phyloP scores from a whole-genome alignment of 1,140 invertebrate species.

The Cataglyphis hispanica region DNA sequence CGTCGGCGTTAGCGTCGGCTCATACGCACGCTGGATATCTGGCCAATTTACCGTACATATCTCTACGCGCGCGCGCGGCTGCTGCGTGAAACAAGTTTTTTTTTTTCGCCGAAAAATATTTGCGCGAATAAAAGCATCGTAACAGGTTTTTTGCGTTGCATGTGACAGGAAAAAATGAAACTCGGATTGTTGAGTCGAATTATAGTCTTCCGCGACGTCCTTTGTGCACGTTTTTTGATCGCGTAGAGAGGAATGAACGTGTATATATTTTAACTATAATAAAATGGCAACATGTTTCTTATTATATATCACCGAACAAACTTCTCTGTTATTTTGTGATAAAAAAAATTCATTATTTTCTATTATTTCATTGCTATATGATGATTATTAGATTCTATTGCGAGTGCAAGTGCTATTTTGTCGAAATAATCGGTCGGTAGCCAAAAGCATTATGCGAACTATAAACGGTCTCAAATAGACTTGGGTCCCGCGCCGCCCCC shows the following conservation, averaged over 20 bases:
- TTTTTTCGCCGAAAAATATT: constrained; percentile 51
- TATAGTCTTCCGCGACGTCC: constrained; percentile 8
- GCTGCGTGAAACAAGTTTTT: background rate
- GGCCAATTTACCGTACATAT: constrained; percentile 62
- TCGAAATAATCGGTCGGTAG: constrained; percentile 26
- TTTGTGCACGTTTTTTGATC: constrained; percentile 33
- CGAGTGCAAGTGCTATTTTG: background rate
- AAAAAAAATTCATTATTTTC: background rate
- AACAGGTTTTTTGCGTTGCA: constrained; percentile 48
- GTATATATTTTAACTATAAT: background rate
- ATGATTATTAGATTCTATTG: background rate
- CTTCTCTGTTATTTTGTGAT: background rate
- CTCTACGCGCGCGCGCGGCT: background rate
- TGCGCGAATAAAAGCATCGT: constrained; percentile 55
- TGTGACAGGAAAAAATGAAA: constrained; percentile 42
- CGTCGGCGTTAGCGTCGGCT: constrained; percentile 68
- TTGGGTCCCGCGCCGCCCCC: constrained; percentile 45
- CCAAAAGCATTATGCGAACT: constrained; percentile 19
- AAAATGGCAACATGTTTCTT: constrained; percentile 20
- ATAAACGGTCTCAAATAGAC: constrained; percentile 45
- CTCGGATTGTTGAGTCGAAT: constrained; percentile 40
- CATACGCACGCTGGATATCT: constrained; percentile 56
- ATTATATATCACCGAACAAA: background rate
- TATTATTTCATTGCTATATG: background rate
- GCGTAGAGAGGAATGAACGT: too few relatives aligned